Conservation (phyloP, 2,888 invertebrate species). For the Cacoxenus indagator region DNA sequence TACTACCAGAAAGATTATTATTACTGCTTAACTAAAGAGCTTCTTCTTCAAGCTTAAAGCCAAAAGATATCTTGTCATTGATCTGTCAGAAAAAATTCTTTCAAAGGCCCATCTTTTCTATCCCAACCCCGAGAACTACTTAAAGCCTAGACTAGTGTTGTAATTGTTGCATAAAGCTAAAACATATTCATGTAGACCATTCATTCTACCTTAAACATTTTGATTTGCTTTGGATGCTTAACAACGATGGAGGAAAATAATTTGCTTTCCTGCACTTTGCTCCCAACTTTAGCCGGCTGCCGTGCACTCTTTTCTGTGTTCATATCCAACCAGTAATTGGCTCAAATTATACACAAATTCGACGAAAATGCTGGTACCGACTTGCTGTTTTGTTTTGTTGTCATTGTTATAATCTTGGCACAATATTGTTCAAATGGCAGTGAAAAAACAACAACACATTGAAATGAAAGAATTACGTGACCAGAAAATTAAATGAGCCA, state of each 20-base stretch:
- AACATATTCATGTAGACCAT: not conserved
- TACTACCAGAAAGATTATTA: no score
- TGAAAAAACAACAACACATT: conserved; percentile 44
- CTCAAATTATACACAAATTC: conserved; percentile 55
- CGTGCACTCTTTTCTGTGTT: not conserved
- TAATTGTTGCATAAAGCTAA: not conserved
- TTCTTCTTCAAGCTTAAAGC: no score
- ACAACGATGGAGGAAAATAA: not conserved
- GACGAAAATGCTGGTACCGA: conserved; percentile 12
- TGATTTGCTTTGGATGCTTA: not conserved
- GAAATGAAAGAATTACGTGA: conserved; percentile 22
- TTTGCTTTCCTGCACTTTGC: not conserved
- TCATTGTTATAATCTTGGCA: conserved; percentile 44
- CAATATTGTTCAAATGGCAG: conserved; percentile 59
- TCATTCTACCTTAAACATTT: not conserved
- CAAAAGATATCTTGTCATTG: no score
- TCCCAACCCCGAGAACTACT: no score
- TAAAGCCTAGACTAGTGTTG: no score
- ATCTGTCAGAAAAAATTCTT: no score
- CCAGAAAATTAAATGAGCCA: conserved; percentile 18
- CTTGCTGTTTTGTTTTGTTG: conserved; percentile 35
- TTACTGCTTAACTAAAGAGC: no score
- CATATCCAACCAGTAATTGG: conserved; percentile 41
- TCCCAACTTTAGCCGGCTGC: no score
- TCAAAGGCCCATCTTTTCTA: no score